Evolutionary conservation across 92 coral and sea anemone genomes (phyloP).

Genomic region (Porites evermanni): DNA sequence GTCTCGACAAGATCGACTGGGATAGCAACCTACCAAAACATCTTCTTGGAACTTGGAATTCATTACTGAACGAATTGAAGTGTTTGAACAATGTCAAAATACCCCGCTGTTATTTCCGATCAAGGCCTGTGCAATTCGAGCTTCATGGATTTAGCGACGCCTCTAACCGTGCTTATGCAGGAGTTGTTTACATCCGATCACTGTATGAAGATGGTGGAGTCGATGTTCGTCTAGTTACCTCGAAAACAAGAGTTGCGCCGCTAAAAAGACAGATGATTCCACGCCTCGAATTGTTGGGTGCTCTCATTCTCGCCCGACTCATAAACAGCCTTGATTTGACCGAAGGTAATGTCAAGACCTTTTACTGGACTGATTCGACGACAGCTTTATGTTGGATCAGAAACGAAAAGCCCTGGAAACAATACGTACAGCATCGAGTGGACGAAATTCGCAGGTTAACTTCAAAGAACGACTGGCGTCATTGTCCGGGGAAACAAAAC

Average conservation of each 20-base stretch:
- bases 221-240: neutral
- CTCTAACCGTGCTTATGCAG: slow-evolving; percentile 15
- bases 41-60: neutral
- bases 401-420: slow-evolving; percentile 4
- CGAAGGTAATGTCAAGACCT: neutral
- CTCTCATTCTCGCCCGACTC: slow-evolving; percentile 12
- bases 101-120: neutral
- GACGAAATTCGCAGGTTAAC: slow-evolving; percentile 41
- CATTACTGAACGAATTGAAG: neutral
- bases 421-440: slow-evolving; percentile 51
- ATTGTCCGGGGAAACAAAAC: neutral
- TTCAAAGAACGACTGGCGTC: no score
- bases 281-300: slow-evolving; percentile 47
- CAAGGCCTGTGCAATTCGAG: neutral
- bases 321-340: neutral
- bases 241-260: slow-evolving; percentile 43
- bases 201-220: neutral
- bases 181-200: slow-evolving; percentile 15
- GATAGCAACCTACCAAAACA: neutral
- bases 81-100: neutral
- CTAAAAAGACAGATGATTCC: slow-evolving; percentile 16
- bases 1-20: neutral
- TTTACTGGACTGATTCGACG: slow-evolving; percentile 59
- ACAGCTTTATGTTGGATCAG: no score
- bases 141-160: slow-evolving; percentile 4